Conservation (phyloP, 1,140 invertebrate species). For the Thaumatotibia leucotreta region DNA sequence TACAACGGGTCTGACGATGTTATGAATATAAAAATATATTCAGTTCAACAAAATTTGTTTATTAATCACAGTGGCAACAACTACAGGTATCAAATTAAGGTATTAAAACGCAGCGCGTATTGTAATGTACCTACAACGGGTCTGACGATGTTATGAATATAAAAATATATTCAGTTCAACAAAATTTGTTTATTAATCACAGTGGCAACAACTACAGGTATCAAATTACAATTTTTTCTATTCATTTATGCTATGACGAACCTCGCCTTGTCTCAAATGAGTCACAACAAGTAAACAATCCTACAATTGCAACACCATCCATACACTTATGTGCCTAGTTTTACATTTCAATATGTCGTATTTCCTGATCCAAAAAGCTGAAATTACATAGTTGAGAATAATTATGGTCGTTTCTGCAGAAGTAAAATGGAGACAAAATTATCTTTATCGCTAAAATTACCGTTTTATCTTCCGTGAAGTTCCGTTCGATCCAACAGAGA, state of each 20-base stretch:
- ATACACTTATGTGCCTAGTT: not conserved
- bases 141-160: not conserved
- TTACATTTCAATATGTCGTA: not conserved
- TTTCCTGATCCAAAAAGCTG: not conserved
- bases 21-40: conserved; percentile 5
- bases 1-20: no score
- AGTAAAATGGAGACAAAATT: no score
- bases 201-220: conserved; percentile 22
- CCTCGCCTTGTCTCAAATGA: not conserved
- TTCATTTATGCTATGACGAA: conserved; percentile 8
- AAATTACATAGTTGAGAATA: no score
- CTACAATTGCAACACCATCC: not conserved
- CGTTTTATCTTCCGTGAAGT: no score
- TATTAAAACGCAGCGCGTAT: no score
- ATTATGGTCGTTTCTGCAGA: no score
- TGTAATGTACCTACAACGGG: no score
- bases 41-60: conserved; percentile 26
- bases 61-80: conserved; percentile 27
- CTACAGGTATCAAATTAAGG: conserved; percentile 17
- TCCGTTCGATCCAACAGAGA: no score
- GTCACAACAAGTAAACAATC: not conserved
- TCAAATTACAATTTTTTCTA: conserved; percentile 18
- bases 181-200: conserved; percentile 32
- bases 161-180: conserved; percentile 18
- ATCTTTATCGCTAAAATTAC: no score